Conservation (phyloP, 2,113 vertebrate genomes). For the Procavia capensis region DNA sequence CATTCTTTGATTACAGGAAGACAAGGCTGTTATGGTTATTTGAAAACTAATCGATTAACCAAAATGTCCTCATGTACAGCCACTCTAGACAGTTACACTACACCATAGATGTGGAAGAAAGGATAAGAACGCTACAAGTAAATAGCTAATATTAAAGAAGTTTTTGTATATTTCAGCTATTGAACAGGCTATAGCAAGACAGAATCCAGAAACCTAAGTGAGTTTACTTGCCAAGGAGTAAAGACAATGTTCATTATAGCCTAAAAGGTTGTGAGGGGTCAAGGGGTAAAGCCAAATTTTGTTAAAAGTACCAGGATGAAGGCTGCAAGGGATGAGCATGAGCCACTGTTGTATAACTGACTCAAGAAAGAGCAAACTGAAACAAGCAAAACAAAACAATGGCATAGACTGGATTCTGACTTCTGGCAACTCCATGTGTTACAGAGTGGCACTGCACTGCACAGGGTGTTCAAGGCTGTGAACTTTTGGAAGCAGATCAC, state of each 20-base stretch:
- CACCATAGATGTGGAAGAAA: neutral
- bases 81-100: neutral
- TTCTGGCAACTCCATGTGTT: no score
- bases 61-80: neutral
- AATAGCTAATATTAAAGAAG: neutral
- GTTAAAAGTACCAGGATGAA: neutral
- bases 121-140: neutral
- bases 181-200: neutral
- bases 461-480: no score
- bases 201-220: constrained; percentile 1
- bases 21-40: neutral
- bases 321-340: neutral
- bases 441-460: no score
- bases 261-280: neutral
- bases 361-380: neutral
- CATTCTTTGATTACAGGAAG: neutral
- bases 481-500: no score
- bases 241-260: neutral
- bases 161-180: neutral
- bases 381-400: no score
- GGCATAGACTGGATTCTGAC: no score
- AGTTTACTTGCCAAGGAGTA: neutral
- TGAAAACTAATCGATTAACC: neutral
- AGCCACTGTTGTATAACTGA: neutral
- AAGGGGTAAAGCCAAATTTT: neutral